These are phyloP conservation scores for Drosophila guanche DNA, from an alignment of 1,140 invertebrate genomes.

Conservation along the genomic window DNA sequence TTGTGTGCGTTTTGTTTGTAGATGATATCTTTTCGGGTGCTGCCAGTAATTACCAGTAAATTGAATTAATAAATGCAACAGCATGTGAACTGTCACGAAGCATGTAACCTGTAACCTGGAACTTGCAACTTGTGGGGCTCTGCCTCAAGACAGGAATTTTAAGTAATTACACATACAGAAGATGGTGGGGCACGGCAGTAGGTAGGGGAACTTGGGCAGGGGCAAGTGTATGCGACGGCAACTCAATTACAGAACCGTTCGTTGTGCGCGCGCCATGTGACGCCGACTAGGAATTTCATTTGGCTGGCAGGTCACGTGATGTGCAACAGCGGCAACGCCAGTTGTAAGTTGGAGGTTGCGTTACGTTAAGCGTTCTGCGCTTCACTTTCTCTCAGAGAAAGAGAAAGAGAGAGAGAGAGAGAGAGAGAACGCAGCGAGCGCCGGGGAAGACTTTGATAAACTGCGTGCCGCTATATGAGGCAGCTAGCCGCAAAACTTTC, in stretches of 20 bases:
- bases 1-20: too few species aligned
- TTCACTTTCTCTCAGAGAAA: background rate
- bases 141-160: conserved; percentile 23
- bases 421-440: conserved; percentile 13
- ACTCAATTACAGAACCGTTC: conserved; percentile 63
- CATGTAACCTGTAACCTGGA: too few species aligned
- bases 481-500: conserved; percentile 58
- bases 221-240: conserved; percentile 35
- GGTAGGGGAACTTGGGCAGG: too few species aligned
- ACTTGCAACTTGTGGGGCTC: background rate
- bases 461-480: conserved; percentile 59
- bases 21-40: too few species aligned
- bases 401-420: background rate
- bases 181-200: background rate
- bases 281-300: conserved; percentile 60
- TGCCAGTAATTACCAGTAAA: background rate
- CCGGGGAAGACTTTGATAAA: conserved; percentile 65
- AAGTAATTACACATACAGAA: conserved; percentile 43
- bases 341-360: conserved; percentile 14
- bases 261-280: conserved; percentile 49
- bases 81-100: background rate
- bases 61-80: conserved; percentile 6
- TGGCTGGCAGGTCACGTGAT: conserved; percentile 68
- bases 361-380: conserved; percentile 4
- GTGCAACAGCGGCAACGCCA: conserved; percentile 51